These are phyloP conservation scores for Enteromius unitaeniatus DNA, from an alignment of 2,797 vertebrate genomes.

Conservation along the genomic window DNA sequence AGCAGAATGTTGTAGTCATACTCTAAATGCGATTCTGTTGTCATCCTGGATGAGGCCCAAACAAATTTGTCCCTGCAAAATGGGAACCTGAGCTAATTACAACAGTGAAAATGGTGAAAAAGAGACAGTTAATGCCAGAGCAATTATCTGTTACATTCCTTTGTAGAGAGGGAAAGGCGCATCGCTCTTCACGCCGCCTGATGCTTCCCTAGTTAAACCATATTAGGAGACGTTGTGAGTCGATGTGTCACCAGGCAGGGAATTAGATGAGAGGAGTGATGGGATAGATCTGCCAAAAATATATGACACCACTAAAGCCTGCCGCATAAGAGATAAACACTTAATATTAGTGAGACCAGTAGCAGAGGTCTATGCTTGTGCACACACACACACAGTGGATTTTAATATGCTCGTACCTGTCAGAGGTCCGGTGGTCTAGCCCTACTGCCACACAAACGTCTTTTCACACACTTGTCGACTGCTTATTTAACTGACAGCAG, in stretches of 20 bases:
- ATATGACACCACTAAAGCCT: slow-evolving; percentile 43
- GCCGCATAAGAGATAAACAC: slow-evolving; percentile 67
- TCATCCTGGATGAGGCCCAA: slow-evolving; percentile 69
- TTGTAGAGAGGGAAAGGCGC: slow-evolving; percentile 53
- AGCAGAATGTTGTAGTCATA: slow-evolving; percentile 67
- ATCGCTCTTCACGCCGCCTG: slow-evolving; percentile 57
- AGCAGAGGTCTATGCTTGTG: slow-evolving; percentile 45
- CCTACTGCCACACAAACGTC: slow-evolving; percentile 1
- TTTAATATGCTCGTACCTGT: slow-evolving; percentile 9
- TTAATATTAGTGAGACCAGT: slow-evolving; percentile 19
- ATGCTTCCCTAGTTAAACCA: slow-evolving; percentile 65
- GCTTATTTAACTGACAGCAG: slow-evolving; percentile 73
- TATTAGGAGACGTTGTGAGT: slow-evolving; percentile 63
- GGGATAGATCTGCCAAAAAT: slow-evolving; percentile 49
- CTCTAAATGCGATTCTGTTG: slow-evolving; percentile 67
- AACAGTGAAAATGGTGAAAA: slow-evolving; percentile 63
- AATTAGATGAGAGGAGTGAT: slow-evolving; percentile 61
- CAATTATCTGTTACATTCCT: slow-evolving; percentile 70
- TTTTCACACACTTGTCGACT: slow-evolving; percentile 61
- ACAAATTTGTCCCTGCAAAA: slow-evolving; percentile 71
- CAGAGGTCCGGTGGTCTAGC: slow-evolving; percentile 31
- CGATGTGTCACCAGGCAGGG: slow-evolving; percentile 60
- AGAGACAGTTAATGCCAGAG: slow-evolving; percentile 68
- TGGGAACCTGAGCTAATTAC: slow-evolving; percentile 73
- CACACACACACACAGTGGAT: slow-evolving; percentile 42